Evolutionary conservation across 2,888 invertebrate genomes (phyloP), one percentile per base, ranked within the genome.

Genomic region (Clistopyga incitator): DNA sequence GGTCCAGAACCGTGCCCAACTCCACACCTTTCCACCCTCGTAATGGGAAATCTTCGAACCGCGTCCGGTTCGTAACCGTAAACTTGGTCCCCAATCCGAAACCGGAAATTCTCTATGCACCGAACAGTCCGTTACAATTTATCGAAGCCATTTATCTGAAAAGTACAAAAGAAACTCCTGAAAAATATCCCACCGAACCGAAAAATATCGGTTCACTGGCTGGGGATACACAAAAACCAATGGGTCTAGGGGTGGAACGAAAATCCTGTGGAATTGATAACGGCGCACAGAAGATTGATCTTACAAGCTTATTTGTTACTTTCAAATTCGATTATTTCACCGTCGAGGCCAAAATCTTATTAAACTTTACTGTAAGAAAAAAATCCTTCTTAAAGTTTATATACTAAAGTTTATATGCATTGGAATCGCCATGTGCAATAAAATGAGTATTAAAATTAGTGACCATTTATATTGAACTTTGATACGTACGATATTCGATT

Each of bases 61-160:
- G 23, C 56, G 15, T 56, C 38, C 38, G 25, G 38, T 23, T 4
- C 54, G n/a, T n/a, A n/a, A n/a, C 71, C 71, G 71, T 71, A 56
- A 71, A 56, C 71, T 71, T 56, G n/a, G 23, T 56, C 42, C 71
- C 25, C 56, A 23, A 71, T 42, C 25, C 25, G 54, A 56, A 56
- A 42, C 71, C 56, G 42, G 42, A 56, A 71, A 42, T 71, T 56
- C 42, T 56, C 71, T 56, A 56, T 71, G 71, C 56, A 56, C 4
- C 54, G 56, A 25, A 42, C 42, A 42, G n/a, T 54, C 23, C 56
- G 25, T 71, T 68, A 50, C 67, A 50, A 29, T 56, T 71, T 56
- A 56, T 59, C 56, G 56, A 25, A 45, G 42, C 71, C 25, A 71
- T 71, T 71, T 25, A 56, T 71, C 23, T 45, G 56, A 25, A 23